Evolutionary conservation across 2,888 invertebrate genomes (phyloP).

Genomic region (Bruchidius siliquastri): DNA sequence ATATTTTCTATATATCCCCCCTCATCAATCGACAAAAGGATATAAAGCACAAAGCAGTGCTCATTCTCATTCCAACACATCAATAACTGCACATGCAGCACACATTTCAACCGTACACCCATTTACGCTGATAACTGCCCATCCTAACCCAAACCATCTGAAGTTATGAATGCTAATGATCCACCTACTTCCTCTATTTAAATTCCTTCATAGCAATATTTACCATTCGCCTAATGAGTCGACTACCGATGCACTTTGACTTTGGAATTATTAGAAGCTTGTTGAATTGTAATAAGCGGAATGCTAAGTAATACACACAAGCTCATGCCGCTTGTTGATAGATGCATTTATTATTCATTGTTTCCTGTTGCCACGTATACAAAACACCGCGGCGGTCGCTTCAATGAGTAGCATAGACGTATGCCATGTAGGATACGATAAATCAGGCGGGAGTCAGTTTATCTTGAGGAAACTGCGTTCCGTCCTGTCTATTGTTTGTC

Average conservation of each 20-base stretch:
- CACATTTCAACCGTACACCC: not conserved
- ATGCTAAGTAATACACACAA: not conserved
- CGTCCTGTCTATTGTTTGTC: not conserved
- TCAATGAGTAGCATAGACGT: not conserved
- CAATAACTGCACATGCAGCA: not conserved
- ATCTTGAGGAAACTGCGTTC: not conserved
- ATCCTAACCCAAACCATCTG: not conserved
- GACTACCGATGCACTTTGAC: not conserved
- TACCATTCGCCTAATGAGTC: not conserved
- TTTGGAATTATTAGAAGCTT: not conserved
- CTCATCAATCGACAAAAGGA: too few relatives aligned
- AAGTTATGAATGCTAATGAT: not conserved
- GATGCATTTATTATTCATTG: not conserved
- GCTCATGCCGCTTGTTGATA: not conserved
- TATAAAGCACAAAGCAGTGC: too few relatives aligned
- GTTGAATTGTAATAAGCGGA: not conserved
- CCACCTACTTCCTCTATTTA: not conserved
- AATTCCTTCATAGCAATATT: not conserved
- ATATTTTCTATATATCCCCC: too few relatives aligned
- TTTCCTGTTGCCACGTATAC: not conserved
- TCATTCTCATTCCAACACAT: too few relatives aligned
- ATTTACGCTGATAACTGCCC: not conserved
- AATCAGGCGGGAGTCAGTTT: not conserved
- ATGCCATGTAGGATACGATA: not conserved
- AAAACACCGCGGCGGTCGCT: not conserved